Conservation (phyloP, 2,797 vertebrate genomes). For the Brotula barbata region DNA sequence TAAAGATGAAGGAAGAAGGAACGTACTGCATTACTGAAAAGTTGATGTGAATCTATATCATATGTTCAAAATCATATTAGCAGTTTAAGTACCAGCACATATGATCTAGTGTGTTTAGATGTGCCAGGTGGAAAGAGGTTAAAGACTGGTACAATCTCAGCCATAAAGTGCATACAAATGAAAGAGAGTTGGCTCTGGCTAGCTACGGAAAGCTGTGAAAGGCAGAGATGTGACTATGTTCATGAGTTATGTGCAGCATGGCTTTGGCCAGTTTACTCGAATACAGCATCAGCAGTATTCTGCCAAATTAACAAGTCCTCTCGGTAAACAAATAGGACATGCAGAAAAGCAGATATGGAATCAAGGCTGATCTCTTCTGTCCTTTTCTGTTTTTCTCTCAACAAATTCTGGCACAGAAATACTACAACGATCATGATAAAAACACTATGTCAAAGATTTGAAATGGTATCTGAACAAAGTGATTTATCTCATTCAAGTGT, state of each 20-base stretch:
- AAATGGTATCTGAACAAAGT: constrained; percentile 32
- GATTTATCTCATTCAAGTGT: constrained; percentile 36
- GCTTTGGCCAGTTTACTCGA: constrained; percentile 46
- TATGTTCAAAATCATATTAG: too few species aligned
- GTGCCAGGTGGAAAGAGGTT: too few species aligned
- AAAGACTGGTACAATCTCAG: too few species aligned
- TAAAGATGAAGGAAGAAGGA: too few species aligned
- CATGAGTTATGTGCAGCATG: constrained; percentile 55
- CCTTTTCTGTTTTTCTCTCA: constrained; percentile 26
- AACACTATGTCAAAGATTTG: constrained; percentile 17
- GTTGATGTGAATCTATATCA: too few species aligned
- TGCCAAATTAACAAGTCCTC: constrained; percentile 45
- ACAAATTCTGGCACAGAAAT: constrained; percentile 49
- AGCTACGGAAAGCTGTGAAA: neutral
- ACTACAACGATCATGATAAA: constrained; percentile 44
- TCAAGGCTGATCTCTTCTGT: constrained; percentile 35
- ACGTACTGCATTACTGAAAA: too few species aligned
- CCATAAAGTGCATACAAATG: too few species aligned
- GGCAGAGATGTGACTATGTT: constrained; percentile 6
- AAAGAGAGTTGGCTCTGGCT: too few species aligned
- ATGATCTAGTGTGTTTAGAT: too few species aligned
- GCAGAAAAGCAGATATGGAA: constrained; percentile 40
- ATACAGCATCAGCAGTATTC: constrained; percentile 44
- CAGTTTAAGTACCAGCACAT: too few species aligned
- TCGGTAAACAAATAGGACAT: constrained; percentile 52